Evolutionary conservation across 2,797 vertebrate genomes (phyloP), one percentile per base, ranked within the genome.

Genomic region (Fundulus diaphanus): DNA sequence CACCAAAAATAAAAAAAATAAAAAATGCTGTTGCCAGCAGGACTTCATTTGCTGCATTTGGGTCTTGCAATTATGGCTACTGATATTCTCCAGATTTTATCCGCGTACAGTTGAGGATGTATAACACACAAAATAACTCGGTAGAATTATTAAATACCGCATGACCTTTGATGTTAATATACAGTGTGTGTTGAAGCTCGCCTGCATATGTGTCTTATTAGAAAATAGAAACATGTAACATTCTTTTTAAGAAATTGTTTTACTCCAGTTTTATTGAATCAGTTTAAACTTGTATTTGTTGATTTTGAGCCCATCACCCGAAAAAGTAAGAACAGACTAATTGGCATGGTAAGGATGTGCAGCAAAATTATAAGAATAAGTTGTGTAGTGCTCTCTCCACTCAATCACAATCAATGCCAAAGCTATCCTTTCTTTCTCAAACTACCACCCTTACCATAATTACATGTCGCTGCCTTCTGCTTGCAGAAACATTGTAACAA

Each of bases 1-100:
- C 66, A 31, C 57, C 77, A 83, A 82, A 90, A 84, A 78, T 57
- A n/a, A n/a, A n/a, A n/a, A n/a, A n/a, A n/a, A n/a, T n/a, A n/a
- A 83, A 82, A 90, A 84, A 78, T 57, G 59, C 22, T 18, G 79
- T 66, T 74, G 1, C 59, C 79, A 56, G 72, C 78, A 75, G 35
- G 70, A 42, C 1, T 37, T 54, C 8, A 48, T 77, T 68, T 67
- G 24, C 76, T 72, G 33, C 59, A 42, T 76, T 84, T 76, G 78
- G 70, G 37, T 69, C 5, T 3, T 70, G 37, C 22, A 7, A 33
- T n/a, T 51, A 24, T 44, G 37, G 76, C 42, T 9, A n/a, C 12
- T 6, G 22, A 73, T 49, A 42, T 65, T 65, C 24, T 3, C 6
- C 13, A 42, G 35, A 42, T 66, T 35, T 27, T 65, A 65, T 65